A percentile compares a stretch with the other conserved stretches of the same genome.
Conservation (phyloP, 1,140 invertebrate species). For the Monochamus saltuarius region DNA sequence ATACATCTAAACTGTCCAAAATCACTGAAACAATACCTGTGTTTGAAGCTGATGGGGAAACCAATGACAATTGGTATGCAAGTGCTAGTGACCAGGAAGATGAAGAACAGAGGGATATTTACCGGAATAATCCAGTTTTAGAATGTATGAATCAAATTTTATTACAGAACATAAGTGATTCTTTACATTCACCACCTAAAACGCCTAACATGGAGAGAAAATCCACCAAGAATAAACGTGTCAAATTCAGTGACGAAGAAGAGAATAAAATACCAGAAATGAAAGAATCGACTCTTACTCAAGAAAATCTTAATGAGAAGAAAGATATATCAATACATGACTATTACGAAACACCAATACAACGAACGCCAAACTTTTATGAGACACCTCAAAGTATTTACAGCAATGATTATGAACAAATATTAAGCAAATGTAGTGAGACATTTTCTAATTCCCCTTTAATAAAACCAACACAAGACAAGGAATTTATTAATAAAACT, state of each 20-base stretch:
- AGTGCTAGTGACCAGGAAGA: conserved; percentile 69
- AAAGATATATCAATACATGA: conserved; percentile 25
- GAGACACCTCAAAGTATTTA: conserved; percentile 63
- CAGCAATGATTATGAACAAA: conserved; percentile 64
- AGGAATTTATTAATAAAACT: not conserved
- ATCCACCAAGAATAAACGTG: conserved; percentile 43
- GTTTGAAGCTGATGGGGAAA: conserved; percentile 52
- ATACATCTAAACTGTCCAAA: conserved; percentile 27
- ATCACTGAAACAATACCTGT: conserved; percentile 47
- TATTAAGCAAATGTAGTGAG: conserved; percentile 57
- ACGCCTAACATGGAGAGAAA: conserved; percentile 47
- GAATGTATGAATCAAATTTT: conserved; percentile 78
- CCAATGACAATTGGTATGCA: conserved; percentile 69
- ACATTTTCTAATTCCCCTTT: conserved; percentile 42
- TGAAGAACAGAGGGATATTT: conserved; percentile 62
- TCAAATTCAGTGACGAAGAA: conserved; percentile 50
- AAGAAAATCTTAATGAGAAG: conserved; percentile 34
- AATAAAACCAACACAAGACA: not conserved
- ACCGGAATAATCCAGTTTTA: conserved; percentile 72
- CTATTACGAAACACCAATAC: conserved; percentile 52
- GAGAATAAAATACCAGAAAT: conserved; percentile 24
- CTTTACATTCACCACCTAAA: conserved; percentile 48
- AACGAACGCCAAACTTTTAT: conserved; percentile 52
- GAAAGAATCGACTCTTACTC: conserved; percentile 22
- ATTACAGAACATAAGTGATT: conserved; percentile 57